Evolutionary conservation across 1,140 invertebrate genomes (phyloP), one percentile per base, ranked within the genome.

Genomic region (Pachypeltis micranthus): DNA sequence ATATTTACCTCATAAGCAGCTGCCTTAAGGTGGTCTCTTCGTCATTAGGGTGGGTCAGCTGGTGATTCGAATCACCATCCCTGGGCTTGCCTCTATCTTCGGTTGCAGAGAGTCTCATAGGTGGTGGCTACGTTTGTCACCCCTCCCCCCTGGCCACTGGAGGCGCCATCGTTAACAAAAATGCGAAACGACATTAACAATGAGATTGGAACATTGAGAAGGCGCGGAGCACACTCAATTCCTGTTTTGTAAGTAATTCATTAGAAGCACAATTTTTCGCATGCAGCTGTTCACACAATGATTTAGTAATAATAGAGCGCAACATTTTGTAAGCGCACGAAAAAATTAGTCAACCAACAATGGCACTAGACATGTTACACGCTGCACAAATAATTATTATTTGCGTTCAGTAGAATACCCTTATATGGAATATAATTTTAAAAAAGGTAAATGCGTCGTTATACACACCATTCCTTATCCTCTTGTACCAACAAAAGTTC

Each of bases 11-110:
- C 84, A 88, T 82, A 78, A 88, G 85, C 79, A 88, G 82, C 82
- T 88, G 85, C 81, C 85, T 85, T 77, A 88, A 85, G 81, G 85
- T 87, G 74, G 85, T 83, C 80, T 88, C 86, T 79, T 88, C 86
- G 76, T 88, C 86, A 64, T 66, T 67, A 34, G 28, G 62, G 57
- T 26, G 54, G 62, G 65, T 62, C 61, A 62, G 64, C 62, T 64
- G 59, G 62, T 51, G 24, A 29, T 21, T 44, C 14, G 59, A 26
- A 31, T 44, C 59, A 56, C 60, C 56, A 54, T 54, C 57, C 61
- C 44, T 59, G n/a, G 61, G 31, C 61, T 59, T 59, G 44, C 56
- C 51, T 39, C 51, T 16, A 29, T 63, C 59, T 34, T 59, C 60
- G 51, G 47, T 62, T 26, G 44, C 59, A 55, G 63, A 61, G 26